Conservation (phyloP, 2,888 invertebrate genomes). For the Operophtera brumata region DNA sequence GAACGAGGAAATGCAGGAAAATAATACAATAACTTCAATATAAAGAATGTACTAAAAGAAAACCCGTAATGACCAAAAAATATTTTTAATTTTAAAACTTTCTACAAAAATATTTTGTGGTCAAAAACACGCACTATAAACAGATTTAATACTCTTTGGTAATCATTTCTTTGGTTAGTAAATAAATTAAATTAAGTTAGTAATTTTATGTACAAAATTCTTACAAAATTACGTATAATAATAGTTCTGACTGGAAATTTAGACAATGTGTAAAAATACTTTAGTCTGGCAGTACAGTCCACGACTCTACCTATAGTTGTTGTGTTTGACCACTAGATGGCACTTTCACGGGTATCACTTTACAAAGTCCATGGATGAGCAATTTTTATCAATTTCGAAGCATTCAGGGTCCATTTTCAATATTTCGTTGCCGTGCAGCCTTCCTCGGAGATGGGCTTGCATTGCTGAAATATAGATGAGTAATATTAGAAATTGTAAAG, state of each 20-base stretch:
- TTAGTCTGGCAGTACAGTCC: neutral
- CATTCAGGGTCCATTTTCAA: slow-evolving; percentile 4
- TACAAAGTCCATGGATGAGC: slow-evolving; percentile 3
- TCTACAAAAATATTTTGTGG: slow-evolving; percentile 13
- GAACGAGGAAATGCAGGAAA: neutral
- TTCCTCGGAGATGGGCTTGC: slow-evolving; percentile 37
- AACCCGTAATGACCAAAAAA: slow-evolving; percentile 25
- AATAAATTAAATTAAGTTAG: slow-evolving; percentile 4
- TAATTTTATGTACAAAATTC: slow-evolving; percentile 6
- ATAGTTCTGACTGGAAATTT: no score
- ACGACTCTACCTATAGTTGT: slow-evolving; percentile 1
- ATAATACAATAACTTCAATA: slow-evolving; percentile 3
- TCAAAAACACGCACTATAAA: slow-evolving; percentile 10
- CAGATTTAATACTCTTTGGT: slow-evolving; percentile 18
- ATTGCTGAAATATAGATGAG: slow-evolving; percentile 41
- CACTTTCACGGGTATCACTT: slow-evolving; percentile 25
- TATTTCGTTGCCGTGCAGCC: slow-evolving; percentile 42
- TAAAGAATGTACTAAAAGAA: slow-evolving; percentile 21
- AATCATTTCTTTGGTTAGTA: slow-evolving; percentile 9
- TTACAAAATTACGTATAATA: no score
- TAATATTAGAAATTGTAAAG: no score
- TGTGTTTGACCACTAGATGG: slow-evolving; percentile 24
- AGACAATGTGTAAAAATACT: neutral
- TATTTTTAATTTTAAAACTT: slow-evolving; percentile 4
- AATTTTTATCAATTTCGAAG: neutral